phyloP scores from a whole-genome alignment of 53 echinoderm and acorn worm genomes.

The Paracentrotus lividus region DNA sequence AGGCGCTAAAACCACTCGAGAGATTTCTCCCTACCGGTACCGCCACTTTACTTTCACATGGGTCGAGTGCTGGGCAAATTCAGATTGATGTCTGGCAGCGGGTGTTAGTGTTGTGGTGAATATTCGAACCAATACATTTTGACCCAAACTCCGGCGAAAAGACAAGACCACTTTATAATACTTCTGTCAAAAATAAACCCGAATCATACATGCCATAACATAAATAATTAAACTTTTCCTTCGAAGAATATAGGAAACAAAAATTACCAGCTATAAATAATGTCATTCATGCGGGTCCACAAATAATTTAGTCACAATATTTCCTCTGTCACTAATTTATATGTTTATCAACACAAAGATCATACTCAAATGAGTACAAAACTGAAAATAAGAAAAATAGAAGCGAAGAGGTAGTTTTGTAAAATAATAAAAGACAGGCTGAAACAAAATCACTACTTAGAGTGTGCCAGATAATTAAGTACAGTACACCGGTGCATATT shows the following conservation, averaged over 20 bases:
- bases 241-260: not conserved
- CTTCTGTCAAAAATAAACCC: not conserved
- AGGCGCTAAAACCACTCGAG: too few relatives aligned
- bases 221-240: not conserved
- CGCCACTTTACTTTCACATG: too few relatives aligned
- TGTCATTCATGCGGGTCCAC: not conserved
- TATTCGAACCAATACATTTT: too few relatives aligned
- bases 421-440: constrained; percentile 41
- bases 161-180: too few relatives aligned
- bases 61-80: too few relatives aligned
- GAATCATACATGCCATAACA: not conserved
- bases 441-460: constrained; percentile 17
- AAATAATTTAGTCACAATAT: not conserved
- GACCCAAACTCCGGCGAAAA: too few relatives aligned
- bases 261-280: not conserved
- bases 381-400: constrained; percentile 49
- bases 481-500: constrained; percentile 39
- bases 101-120: too few relatives aligned
- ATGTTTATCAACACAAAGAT: constrained; percentile 4
- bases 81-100: too few relatives aligned
- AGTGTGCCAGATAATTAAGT: not conserved
- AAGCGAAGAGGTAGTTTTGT: constrained; percentile 60
- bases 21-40: too few relatives aligned
- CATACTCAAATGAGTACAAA: constrained; percentile 51
- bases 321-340: not conserved